Evolutionary conservation across 2,113 vertebrate species (phyloP).

Genomic region (Colossoma macropomum): DNA sequence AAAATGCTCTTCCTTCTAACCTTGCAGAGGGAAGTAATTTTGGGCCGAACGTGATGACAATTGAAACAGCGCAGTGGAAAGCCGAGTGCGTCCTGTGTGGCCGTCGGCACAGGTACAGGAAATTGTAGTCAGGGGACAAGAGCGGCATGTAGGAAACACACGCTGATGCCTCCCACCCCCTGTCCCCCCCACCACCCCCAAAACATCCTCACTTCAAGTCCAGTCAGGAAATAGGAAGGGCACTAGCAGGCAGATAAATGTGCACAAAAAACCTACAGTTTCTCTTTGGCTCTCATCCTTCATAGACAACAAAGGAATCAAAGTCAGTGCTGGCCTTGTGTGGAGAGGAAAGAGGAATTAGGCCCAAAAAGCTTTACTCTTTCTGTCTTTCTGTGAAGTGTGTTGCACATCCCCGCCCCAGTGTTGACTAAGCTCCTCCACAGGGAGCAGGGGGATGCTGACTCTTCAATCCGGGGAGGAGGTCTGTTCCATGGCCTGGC

Average conservation of each 20-base stretch:
- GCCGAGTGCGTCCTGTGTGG: slow-evolving; percentile 68
- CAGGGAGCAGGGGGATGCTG: slow-evolving; percentile 73
- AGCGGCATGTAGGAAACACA: slow-evolving; percentile 74
- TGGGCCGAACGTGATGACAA: slow-evolving; percentile 68
- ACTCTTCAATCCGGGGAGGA: slow-evolving; percentile 83
- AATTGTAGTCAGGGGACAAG: slow-evolving; percentile 72
- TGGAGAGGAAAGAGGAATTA: slow-evolving; percentile 69
- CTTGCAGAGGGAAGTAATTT: slow-evolving; percentile 61
- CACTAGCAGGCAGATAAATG: slow-evolving; percentile 57
- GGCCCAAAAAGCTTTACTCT: slow-evolving; percentile 35
- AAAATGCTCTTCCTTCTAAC: slow-evolving; percentile 34
- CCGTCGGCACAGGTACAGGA: slow-evolving; percentile 76
- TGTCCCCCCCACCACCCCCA: slow-evolving; percentile 25
- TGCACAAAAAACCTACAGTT: slow-evolving; percentile 36
- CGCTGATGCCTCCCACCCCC: slow-evolving; percentile 70
- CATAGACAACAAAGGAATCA: slow-evolving; percentile 74
- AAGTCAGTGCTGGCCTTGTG: slow-evolving; percentile 71
- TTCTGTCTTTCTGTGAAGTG: slow-evolving; percentile 21
- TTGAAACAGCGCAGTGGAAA: slow-evolving; percentile 67
- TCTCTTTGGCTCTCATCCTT: slow-evolving; percentile 65
- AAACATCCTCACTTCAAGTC: slow-evolving; percentile 72
- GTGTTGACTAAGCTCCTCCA: slow-evolving; percentile 57
- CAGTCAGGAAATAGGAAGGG: slow-evolving; percentile 78
- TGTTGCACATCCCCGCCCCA: slow-evolving; percentile 46
- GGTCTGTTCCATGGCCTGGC: slow-evolving; percentile 86